These are phyloP conservation scores for Elephantulus edwardii DNA, from an alignment of 2,113 vertebrate species.

Conservation along the genomic window DNA sequence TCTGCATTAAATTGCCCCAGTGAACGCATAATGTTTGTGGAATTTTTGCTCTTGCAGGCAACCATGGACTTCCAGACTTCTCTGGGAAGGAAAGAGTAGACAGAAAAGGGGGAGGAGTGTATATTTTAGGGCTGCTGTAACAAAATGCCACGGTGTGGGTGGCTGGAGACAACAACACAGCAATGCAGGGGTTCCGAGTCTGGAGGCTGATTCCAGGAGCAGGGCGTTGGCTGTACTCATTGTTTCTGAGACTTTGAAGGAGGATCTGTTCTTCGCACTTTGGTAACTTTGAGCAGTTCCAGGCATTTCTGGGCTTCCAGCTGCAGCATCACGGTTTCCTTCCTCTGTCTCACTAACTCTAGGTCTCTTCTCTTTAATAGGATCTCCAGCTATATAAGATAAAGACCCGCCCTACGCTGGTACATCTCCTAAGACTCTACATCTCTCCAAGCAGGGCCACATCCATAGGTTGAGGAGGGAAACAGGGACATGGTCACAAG, in stretches of 20 bases:
- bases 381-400: neutral
- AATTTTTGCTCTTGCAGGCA: constrained; percentile 45
- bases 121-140: neutral
- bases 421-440: too few relatives aligned
- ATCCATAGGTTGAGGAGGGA: too few relatives aligned
- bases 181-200: neutral
- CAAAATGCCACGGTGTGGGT: neutral
- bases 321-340: neutral
- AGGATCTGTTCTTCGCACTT: neutral
- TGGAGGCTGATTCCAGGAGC: neutral
- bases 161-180: neutral
- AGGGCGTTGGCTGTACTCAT: neutral
- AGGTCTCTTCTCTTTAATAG: neutral
- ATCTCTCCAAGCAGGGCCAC: too few relatives aligned
- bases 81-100: neutral
- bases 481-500: neutral
- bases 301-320: neutral
- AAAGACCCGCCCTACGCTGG: neutral
- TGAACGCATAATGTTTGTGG: constrained; percentile 43
- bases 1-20: constrained; percentile 30
- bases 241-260: neutral
- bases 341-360: neutral
- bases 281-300: neutral
- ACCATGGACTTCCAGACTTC: neutral
- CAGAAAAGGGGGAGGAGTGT: neutral